Conservation (phyloP, 2,797 vertebrate species). For the Miichthys miiuy region DNA sequence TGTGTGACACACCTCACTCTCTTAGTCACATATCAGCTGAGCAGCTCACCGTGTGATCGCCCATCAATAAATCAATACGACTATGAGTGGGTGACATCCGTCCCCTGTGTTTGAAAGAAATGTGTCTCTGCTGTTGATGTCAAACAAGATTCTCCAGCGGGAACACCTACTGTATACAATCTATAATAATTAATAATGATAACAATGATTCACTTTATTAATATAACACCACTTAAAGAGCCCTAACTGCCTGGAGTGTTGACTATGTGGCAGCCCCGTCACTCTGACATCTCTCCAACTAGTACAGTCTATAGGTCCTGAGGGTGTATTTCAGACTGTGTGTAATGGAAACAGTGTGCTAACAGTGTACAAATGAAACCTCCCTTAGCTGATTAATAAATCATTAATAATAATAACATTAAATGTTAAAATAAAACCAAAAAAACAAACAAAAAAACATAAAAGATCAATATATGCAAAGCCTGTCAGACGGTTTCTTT, state of each 20-base stretch:
- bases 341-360: too few species aligned
- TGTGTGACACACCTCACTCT: conserved; percentile 23
- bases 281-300: too few species aligned
- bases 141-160: conserved; percentile 11
- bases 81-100: conserved; percentile 23
- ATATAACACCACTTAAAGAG: too few species aligned
- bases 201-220: not conserved
- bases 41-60: conserved; percentile 4
- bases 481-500: conserved; percentile 23
- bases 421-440: not conserved
- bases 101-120: conserved; percentile 37
- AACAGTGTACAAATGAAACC: too few species aligned
- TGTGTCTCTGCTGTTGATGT: not conserved
- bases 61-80: conserved; percentile 52
- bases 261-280: too few species aligned
- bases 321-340: too few species aligned
- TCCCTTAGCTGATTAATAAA: too few species aligned
- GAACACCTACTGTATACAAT: not conserved
- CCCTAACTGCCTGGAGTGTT: too few species aligned
- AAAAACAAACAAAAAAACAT: not conserved
- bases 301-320: too few species aligned
- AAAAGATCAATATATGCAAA: conserved; percentile 5
- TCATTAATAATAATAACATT: not conserved
- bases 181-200: not conserved
- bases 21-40: not conserved